phyloP scores from a whole-genome alignment of 2,113 vertebrate genomes.

The Pseudorasbora parva region DNA sequence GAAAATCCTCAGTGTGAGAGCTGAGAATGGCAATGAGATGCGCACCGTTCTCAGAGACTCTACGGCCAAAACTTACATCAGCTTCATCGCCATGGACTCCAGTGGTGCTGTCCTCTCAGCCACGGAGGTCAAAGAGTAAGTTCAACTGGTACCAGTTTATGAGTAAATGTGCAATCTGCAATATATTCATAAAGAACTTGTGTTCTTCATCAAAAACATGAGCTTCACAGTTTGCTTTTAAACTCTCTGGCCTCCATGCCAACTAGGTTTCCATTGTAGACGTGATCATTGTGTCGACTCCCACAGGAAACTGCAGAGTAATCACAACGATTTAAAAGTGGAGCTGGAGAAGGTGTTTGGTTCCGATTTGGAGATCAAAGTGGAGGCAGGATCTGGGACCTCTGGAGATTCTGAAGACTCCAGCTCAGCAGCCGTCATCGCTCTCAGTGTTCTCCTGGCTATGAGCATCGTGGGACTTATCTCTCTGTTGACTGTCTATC shows the following conservation, averaged over 20 bases:
- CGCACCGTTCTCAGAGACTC: not conserved
- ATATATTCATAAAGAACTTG: too few relatives aligned
- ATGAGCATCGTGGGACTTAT: slow-evolving; percentile 51
- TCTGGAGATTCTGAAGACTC: slow-evolving; percentile 26
- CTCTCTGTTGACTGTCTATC: not conserved
- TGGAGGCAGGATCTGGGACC: not conserved
- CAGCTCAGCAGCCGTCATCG: slow-evolving; percentile 25
- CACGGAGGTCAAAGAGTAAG: slow-evolving; percentile 70
- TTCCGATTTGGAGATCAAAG: not conserved
- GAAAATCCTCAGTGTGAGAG: slow-evolving; percentile 60
- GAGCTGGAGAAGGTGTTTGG: slow-evolving; percentile 67
- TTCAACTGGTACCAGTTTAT: not conserved
- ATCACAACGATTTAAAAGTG: slow-evolving; percentile 52
- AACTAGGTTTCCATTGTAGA: too few relatives aligned
- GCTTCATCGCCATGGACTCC: slow-evolving; percentile 61
- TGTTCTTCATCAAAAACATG: too few relatives aligned
- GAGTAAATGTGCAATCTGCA: too few relatives aligned
- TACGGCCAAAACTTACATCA: slow-evolving; percentile 44
- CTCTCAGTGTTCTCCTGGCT: slow-evolving; percentile 63
- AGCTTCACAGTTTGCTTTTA: too few relatives aligned
- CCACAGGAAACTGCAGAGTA: slow-evolving; percentile 73
- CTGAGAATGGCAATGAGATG: not conserved
- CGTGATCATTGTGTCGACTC: not conserved
- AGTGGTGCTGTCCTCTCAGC: slow-evolving; percentile 50
- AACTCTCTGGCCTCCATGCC: too few relatives aligned